Evolutionary conservation across 2,797 vertebrate species (phyloP).

Genomic region (Enteromius treurensis): DNA sequence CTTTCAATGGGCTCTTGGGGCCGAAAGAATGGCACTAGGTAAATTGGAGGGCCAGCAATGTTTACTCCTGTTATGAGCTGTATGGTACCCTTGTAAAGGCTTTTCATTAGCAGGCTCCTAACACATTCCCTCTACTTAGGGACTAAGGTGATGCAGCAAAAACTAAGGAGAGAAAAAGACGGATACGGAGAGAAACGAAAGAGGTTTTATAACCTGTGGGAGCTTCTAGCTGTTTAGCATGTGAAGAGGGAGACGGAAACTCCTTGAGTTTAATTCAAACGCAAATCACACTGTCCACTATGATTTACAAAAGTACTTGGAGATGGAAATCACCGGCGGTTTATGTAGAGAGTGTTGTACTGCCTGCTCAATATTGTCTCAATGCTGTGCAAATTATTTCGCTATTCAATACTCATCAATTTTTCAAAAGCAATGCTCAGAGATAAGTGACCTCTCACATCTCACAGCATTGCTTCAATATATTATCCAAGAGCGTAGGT

Average conservation of each 20-base stretch:
- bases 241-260: constrained; percentile 40
- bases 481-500: constrained; percentile 3
- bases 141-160: constrained; percentile 6
- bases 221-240: constrained; percentile 55
- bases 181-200: neutral
- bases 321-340: constrained; percentile 43
- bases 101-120: constrained; percentile 44
- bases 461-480: neutral
- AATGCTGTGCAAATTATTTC: constrained; percentile 39
- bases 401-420: constrained; percentile 42
- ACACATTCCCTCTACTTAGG: constrained; percentile 15
- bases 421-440: constrained; percentile 38
- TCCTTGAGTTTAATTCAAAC: constrained; percentile 52
- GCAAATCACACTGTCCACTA: constrained; percentile 52
- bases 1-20: constrained; percentile 25
- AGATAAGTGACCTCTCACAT: constrained; percentile 50
- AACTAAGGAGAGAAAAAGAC: constrained; percentile 10
- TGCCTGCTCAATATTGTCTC: constrained; percentile 41
- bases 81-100: constrained; percentile 5
- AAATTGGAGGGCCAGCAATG: constrained; percentile 40
- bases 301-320: constrained; percentile 53
- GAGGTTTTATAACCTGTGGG: constrained; percentile 44
- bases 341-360: constrained; percentile 38
- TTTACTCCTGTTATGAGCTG: constrained; percentile 38
- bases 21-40: constrained; percentile 13